Percentiles rank a stretch among this genome's conserved stretches.
These are phyloP conservation scores for Lordiphosa fenestrarum DNA, from an alignment of 2,888 invertebrate genomes.

Conservation along the genomic window DNA sequence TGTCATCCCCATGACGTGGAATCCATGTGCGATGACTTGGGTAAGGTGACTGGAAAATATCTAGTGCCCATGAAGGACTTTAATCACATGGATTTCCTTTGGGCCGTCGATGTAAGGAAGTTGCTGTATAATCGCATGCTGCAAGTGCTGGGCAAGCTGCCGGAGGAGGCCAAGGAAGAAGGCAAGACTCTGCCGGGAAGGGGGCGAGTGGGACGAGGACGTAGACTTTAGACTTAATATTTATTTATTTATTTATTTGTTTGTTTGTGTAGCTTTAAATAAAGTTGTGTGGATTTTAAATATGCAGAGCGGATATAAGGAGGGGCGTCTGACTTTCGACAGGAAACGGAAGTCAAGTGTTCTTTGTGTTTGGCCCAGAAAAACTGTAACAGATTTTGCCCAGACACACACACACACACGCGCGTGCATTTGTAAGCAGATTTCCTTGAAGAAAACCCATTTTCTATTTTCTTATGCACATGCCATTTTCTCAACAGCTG, in stretches of 20 bases:
- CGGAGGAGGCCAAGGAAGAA: constrained; percentile 25
- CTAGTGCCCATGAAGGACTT: constrained; percentile 82
- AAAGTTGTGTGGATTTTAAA: constrained; percentile 33
- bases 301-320: constrained; percentile 38
- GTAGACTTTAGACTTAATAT: constrained; percentile 38
- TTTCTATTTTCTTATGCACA: constrained; percentile 62
- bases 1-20: constrained; percentile 81
- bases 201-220: constrained; percentile 9
- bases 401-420: constrained; percentile 8
- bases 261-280: constrained; percentile 25
- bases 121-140: constrained; percentile 81
- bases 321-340: too few species aligned
- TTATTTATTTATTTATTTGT: constrained; percentile 67
- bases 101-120: constrained; percentile 82
- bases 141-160: constrained; percentile 21
- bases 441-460: constrained; percentile 60
- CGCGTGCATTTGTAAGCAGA: constrained; percentile 66
- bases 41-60: constrained; percentile 80
- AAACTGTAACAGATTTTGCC: too few species aligned
- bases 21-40: constrained; percentile 73
- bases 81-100: constrained; percentile 86
- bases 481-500: constrained; percentile 45
- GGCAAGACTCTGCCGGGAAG: neutral
- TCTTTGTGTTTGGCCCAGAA: constrained; percentile 17
- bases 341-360: constrained; percentile 63